Evolutionary conservation across 2,113 vertebrate genomes (phyloP).

Genomic region (Equus quagga): DNA sequence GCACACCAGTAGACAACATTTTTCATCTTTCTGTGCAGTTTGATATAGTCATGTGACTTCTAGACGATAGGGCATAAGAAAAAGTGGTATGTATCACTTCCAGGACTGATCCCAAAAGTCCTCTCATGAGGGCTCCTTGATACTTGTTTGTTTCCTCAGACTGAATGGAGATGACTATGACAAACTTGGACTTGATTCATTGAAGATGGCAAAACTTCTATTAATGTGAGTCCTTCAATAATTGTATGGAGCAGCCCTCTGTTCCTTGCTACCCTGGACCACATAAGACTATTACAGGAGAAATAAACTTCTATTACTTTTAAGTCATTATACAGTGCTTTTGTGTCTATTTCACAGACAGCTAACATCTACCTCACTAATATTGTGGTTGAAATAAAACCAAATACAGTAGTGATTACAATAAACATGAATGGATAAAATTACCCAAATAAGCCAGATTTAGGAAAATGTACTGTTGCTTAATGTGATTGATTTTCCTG

Average conservation of each 20-base stretch:
- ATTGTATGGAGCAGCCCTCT: not conserved
- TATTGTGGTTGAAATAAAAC: not conserved
- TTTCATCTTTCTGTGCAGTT: not conserved
- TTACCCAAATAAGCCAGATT: not conserved
- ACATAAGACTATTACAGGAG: not conserved
- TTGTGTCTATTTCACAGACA: not conserved
- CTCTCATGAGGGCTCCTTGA: not conserved
- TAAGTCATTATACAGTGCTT: not conserved
- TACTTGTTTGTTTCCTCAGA: not conserved
- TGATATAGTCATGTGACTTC: not conserved
- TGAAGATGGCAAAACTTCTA: not conserved
- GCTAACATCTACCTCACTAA: not conserved
- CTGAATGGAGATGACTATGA: not conserved
- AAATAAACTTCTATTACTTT: not conserved
- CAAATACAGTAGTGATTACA: not conserved
- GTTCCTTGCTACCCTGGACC: not conserved
- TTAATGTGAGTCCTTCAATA: not conserved
- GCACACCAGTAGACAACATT: not conserved
- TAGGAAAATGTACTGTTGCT: not conserved
- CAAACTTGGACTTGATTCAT: not conserved
- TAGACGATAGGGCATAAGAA: not conserved
- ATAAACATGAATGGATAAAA: not conserved
- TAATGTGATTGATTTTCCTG: not conserved
- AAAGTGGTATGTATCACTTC: not conserved
- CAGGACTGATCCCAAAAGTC: not conserved